Conservation (phyloP, 2,888 invertebrate genomes). For the Aphidius colemani region DNA sequence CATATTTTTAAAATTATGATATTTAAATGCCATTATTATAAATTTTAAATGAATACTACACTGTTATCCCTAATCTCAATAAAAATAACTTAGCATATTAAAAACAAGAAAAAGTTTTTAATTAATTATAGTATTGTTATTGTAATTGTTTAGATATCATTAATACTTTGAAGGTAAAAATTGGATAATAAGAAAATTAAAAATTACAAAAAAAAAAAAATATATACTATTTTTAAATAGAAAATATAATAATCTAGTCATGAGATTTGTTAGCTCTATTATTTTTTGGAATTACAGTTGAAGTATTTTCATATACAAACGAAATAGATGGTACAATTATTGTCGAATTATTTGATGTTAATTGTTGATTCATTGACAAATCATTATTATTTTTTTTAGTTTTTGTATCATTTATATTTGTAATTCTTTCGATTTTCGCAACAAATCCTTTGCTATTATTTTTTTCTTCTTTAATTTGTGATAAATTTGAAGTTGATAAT, state of each 20-base stretch:
- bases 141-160: not conserved
- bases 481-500: not conserved
- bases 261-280: not conserved
- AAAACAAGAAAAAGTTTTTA: no score
- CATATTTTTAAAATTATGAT: not conserved
- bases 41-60: not conserved
- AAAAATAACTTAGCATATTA: not conserved
- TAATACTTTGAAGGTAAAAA: not conserved
- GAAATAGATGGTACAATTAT: slow-evolving; percentile 1
- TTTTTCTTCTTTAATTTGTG: no score
- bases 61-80: not conserved
- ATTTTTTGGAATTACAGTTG: slow-evolving; percentile 6
- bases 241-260: not conserved
- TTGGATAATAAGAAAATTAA: not conserved
- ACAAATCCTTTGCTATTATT: not conserved
- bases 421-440: slow-evolving; percentile 24
- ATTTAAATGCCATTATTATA: slow-evolving; percentile 7
- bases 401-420: not conserved
- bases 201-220: not conserved
- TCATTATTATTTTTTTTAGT: not conserved
- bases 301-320: slow-evolving; percentile 7
- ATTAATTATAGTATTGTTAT: no score
- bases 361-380: not conserved
- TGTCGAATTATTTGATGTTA: not conserved
- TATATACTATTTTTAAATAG: not conserved